A percentile compares a stretch with the other conserved stretches of the same genome.
phyloP scores from a whole-genome alignment of 2,888 invertebrate species.

The Erebia epiphron region DNA sequence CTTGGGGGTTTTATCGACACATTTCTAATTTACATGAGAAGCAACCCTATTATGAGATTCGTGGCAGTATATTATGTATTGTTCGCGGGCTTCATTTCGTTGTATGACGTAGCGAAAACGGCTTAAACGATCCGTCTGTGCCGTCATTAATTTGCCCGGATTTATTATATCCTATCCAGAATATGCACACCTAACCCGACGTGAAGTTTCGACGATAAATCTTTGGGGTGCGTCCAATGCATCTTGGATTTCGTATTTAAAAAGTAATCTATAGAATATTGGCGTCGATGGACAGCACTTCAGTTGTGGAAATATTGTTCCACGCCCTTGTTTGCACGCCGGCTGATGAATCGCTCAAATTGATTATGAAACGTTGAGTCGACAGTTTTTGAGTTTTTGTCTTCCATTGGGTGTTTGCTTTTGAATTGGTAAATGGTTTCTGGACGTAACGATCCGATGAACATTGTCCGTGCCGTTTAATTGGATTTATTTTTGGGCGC shows the following conservation, averaged over 20 bases:
- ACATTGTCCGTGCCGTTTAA: conserved; percentile 53
- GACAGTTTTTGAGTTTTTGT: conserved; percentile 66
- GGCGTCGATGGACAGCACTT: conserved; percentile 35
- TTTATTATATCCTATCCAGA: conserved; percentile 70
- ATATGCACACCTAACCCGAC: conserved; percentile 51
- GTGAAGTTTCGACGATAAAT: conserved; percentile 45
- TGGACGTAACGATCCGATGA: conserved; percentile 50
- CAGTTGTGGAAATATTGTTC: conserved; percentile 39
- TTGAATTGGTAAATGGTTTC: conserved; percentile 55
- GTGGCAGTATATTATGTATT: conserved; percentile 45
- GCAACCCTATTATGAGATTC: conserved; percentile 44
- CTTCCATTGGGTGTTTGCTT: conserved; percentile 52
- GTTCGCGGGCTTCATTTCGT: conserved; percentile 59
- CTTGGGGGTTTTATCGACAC: conserved; percentile 36
- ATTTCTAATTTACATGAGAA: conserved; percentile 40
- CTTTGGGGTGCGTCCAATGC: conserved; percentile 47
- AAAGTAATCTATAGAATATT: conserved; percentile 33
- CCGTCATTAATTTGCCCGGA: conserved; percentile 75
- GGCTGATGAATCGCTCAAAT: conserved; percentile 54
- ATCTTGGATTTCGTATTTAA: conserved; percentile 43
- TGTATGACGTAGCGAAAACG: conserved; percentile 70
- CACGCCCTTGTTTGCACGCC: conserved; percentile 43
- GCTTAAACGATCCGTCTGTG: conserved; percentile 77
- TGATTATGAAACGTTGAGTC: conserved; percentile 71
- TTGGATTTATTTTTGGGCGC: conserved; percentile 53